Base-by-base conservation (phyloP, 1,140 invertebrate genomes). In the Lasioglossum albipes region DNA sequence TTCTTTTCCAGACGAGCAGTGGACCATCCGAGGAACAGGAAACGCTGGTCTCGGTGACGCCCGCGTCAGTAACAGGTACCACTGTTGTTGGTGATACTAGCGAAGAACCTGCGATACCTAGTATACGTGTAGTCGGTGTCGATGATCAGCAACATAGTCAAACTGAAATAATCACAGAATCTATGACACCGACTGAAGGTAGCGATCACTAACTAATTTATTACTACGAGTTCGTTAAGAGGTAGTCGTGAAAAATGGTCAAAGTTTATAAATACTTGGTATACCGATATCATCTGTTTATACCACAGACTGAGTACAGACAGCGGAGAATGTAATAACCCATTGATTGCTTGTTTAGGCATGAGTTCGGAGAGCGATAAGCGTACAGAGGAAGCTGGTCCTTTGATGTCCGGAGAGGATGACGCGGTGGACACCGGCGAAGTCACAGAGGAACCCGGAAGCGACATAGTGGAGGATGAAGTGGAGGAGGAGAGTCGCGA, bases 311-410 rank as follows among this genome's bases (percentile, higher is more conserved):
- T 22, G 16, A 45, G 22, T 12, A 7, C 7, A 59, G 20, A n/a
- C n/a, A n/a, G 13, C 7, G 41, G 5, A 7, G 54, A 4, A 66
- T 22, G 7, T 12, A 59, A 20, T 0, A 31, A 65, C 31, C 54
- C 42, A 62, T 49, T 0, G 22, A 20, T 27, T 49, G 42, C 18
- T 13, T 10, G 69, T 61, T 10, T 31, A 94, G 94, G 93, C 61
- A 94, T 95, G 7, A 94, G 93, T 64, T 95, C 95, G 0, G 95
- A 96, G 83, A 94, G 94, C 64, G 95, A 96, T 85, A 95, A 96
- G 80, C 91, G 93, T 41, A 79, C 88, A 5, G 94, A 94, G 79
- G 94, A 95, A 77, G 91, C 91, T 45, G 94, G 86, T 1, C 84
- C 89, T 16, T 85, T 89, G 12, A 86, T 79, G 3, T 91, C 92